Percentiles rank a stretch among this genome's conserved stretches.
These are phyloP conservation scores for Pyralis farinalis DNA, from an alignment of 2,888 invertebrate genomes.

Conservation along the genomic window DNA sequence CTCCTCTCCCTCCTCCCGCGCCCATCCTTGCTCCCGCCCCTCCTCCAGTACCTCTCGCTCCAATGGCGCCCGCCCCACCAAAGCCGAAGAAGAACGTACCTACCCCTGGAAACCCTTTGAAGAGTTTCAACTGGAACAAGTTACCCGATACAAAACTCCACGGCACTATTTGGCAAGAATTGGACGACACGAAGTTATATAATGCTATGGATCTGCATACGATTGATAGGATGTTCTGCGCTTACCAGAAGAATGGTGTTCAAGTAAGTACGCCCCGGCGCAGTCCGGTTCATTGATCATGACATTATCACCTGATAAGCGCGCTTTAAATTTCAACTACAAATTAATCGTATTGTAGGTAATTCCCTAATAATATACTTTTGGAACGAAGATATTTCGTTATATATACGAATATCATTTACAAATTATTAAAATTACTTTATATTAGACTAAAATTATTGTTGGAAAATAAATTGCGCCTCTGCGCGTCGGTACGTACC, in stretches of 20 bases:
- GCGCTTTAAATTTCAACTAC: too few species aligned
- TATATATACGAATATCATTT: too few species aligned
- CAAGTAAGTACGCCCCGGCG: conserved; percentile 80
- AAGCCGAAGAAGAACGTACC: conserved; percentile 93
- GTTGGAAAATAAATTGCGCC: too few species aligned
- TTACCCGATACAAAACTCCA: conserved; percentile 94
- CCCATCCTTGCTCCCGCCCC: conserved; percentile 82
- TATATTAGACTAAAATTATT: too few species aligned
- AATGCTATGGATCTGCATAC: conserved; percentile 94
- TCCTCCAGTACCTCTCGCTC: conserved; percentile 77
- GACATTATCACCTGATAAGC: too few species aligned
- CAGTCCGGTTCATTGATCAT: too few species aligned
- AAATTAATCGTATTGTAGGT: too few species aligned
- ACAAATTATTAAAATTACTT: too few species aligned
- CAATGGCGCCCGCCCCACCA: conserved; percentile 79
- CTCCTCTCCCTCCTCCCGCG: conserved; percentile 80
- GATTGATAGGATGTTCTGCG: conserved; percentile 96
- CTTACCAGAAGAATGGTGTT: conserved; percentile 95
- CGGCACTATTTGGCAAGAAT: conserved; percentile 97
- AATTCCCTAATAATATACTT: too few species aligned
- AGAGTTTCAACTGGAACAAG: conserved; percentile 99
- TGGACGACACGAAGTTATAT: conserved; percentile 96
- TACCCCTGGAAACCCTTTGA: conserved; percentile 94
- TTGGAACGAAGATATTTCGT: too few species aligned
- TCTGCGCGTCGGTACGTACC: too few species aligned